Base-by-base conservation (phyloP, 2,888 invertebrate genomes). In the Metacarcinus magister region DNA sequence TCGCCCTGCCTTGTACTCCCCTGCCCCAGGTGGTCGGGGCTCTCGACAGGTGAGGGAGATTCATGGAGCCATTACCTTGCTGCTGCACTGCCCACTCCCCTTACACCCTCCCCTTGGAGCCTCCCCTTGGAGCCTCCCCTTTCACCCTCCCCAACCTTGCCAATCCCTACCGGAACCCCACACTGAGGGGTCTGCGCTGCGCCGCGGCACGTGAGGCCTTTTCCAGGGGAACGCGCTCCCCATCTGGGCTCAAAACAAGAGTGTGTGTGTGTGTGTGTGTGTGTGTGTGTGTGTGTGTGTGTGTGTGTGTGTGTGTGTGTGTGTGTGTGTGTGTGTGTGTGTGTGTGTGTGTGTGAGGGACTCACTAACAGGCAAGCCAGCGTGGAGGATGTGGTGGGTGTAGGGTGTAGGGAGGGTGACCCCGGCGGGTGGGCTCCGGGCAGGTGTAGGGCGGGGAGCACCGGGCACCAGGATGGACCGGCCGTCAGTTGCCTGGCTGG, bases 401-500 rank as follows among this genome's bases (percentile, higher is more conserved):
- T 0, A 19, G 4, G 90, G 13, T 16, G 7, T 8, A 0, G 94
- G 28, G 87, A 82, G 87, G 94, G 94, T 32, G 94, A 60, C 44
- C 43, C 23, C 44, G 32, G 32, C 8, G 90, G 89, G 90, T 5
- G 46, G n/a, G 2, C 48, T 16, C 28, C 48, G 46, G 92, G 46
- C 48, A 54, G 92, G 54, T 32, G 32, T 10, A 10, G 32, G 92
- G 92, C 48, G 48, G 54, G 48, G 92, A 23, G 48, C 48, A 46
- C 54, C n/a, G 90, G 94, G 87, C 32, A 46, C 19, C 5, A n/a
- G 54, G 23, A 8, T n/a, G 48, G 19, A 39, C 82, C 43, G 48
- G n/a, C 92, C 67, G 54, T 95, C 93, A 95, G 95, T 95, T 89
- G 93, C 93, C 93, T 82, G 95, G 67, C 87, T 95, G 95, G 93